Evolutionary conservation across 2,113 vertebrate genomes (phyloP).

Genomic region (Scomber colias): DNA sequence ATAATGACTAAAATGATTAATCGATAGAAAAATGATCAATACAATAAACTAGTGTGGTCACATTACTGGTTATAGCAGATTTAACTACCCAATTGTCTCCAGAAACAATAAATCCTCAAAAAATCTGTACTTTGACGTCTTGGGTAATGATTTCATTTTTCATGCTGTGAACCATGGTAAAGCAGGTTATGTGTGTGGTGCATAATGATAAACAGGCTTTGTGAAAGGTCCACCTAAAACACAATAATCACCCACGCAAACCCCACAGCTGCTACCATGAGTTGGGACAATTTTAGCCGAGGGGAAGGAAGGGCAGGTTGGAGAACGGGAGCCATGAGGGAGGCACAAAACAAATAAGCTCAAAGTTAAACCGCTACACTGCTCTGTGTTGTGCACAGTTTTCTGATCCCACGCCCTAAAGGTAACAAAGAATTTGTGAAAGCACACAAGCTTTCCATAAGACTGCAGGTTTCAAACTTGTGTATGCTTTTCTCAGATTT

Average conservation of each 20-base stretch:
- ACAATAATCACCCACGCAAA: conserved; percentile 69
- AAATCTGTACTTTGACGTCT: conserved; percentile 13
- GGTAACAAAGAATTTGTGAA: conserved; percentile 55
- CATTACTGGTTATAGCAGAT: conserved; percentile 15
- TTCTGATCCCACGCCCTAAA: conserved; percentile 41
- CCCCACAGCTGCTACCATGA: conserved; percentile 63
- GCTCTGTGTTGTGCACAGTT: conserved; percentile 40
- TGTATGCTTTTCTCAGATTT: conserved; percentile 27
- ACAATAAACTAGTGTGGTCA: background rate
- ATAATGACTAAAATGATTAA: too few relatives aligned
- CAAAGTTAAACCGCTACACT: conserved; percentile 18
- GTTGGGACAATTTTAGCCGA: conserved; percentile 71
- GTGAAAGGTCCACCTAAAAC: conserved; percentile 61
- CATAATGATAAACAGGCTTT: conserved; percentile 38
- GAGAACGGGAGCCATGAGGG: conserved; percentile 63
- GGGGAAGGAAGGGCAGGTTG: conserved; percentile 79
- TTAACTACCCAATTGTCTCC: conserved; percentile 15
- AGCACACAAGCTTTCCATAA: conserved; percentile 33
- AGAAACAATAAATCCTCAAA: conserved; percentile 22
- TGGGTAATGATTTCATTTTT: conserved; percentile 32
- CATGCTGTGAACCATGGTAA: conserved; percentile 21
- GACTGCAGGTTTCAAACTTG: conserved; percentile 7
- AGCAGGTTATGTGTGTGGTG: background rate
- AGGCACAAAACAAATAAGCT: conserved; percentile 56
- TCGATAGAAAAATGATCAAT: too few relatives aligned